Evolutionary conservation across 1,140 invertebrate species (phyloP).

Genomic region (Lordiphosa mommai): DNA sequence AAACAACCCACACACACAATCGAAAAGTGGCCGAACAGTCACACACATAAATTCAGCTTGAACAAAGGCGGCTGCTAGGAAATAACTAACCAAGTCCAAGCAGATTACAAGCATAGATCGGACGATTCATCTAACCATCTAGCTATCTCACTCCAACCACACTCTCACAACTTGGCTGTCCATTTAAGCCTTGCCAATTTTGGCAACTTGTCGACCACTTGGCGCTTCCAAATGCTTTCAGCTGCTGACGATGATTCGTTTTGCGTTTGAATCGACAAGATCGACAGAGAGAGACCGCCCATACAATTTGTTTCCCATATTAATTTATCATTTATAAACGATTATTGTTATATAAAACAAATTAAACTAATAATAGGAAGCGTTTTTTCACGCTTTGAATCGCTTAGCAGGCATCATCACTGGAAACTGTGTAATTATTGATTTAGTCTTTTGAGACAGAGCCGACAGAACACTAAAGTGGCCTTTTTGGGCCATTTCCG

Average conservation of each 20-base stretch:
- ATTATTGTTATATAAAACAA: slow-evolving; percentile 78
- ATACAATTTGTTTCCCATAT: slow-evolving; percentile 74
- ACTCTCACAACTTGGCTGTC: slow-evolving; percentile 42
- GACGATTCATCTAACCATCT: background rate
- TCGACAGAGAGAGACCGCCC: slow-evolving; percentile 44
- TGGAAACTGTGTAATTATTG: slow-evolving; percentile 56
- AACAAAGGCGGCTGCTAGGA: slow-evolving; percentile 58
- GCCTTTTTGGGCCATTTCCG: slow-evolving; percentile 35
- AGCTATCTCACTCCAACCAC: slow-evolving; percentile 1
- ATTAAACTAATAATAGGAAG: slow-evolving; percentile 77
- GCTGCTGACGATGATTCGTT: slow-evolving; percentile 33
- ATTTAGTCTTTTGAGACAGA: slow-evolving; percentile 48
- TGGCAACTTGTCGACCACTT: slow-evolving; percentile 73
- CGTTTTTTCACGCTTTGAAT: slow-evolving; percentile 65
- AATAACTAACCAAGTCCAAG: slow-evolving; percentile 56
- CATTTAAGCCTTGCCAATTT: slow-evolving; percentile 75
- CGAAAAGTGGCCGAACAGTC: slow-evolving; percentile 21
- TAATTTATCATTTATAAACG: slow-evolving; percentile 77
- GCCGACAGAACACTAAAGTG: slow-evolving; percentile 24
- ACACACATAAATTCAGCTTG: background rate
- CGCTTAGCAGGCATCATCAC: slow-evolving; percentile 16
- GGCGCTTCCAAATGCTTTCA: slow-evolving; percentile 27
- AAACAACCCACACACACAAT: slow-evolving; percentile 40
- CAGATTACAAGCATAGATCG: slow-evolving; percentile 20
- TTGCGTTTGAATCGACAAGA: slow-evolving; percentile 38